phyloP scores from a whole-genome alignment of 2,113 vertebrate genomes.

The Sakesphorus luctuosus region DNA sequence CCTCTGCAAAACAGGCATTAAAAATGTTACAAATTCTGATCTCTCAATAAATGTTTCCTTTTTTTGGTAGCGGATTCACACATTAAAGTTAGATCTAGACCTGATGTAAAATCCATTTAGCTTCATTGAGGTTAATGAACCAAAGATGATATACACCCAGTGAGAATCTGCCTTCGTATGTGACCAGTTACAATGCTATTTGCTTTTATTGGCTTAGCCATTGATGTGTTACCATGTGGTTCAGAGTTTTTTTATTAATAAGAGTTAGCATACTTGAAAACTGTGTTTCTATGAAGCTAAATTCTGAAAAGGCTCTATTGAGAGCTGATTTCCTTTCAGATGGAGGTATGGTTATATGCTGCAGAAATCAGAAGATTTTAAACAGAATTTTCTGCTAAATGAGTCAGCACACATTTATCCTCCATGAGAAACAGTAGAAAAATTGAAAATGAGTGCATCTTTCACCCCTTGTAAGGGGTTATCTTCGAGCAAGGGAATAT shows the following conservation, averaged over 20 bases:
- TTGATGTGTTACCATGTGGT: constrained; percentile 7
- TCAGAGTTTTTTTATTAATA: constrained; percentile 25
- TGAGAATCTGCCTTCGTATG: constrained; percentile 23
- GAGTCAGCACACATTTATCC: neutral
- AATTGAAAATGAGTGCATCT: neutral
- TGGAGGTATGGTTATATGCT: neutral
- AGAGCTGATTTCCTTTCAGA: neutral
- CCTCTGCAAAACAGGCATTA: neutral
- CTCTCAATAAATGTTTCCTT: neutral
- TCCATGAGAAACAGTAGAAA: neutral
- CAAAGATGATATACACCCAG: neutral
- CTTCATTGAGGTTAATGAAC: constrained; percentile 45
- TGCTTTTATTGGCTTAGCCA: constrained; percentile 56
- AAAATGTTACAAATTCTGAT: neutral
- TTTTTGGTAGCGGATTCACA: neutral
- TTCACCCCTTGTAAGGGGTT: neutral
- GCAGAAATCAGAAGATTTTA: constrained; percentile 8
- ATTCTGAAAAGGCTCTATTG: neutral
- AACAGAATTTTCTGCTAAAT: constrained; percentile 30
- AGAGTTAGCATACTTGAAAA: constrained; percentile 17
- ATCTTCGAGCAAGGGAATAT: neutral
- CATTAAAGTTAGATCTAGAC: neutral
- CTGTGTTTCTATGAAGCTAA: neutral
- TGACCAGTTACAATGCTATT: constrained; percentile 44
- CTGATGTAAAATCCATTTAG: constrained; percentile 57